These are phyloP conservation scores for Brachyistius frenatus DNA, from an alignment of 2,113 vertebrate species.

Conservation along the genomic window DNA sequence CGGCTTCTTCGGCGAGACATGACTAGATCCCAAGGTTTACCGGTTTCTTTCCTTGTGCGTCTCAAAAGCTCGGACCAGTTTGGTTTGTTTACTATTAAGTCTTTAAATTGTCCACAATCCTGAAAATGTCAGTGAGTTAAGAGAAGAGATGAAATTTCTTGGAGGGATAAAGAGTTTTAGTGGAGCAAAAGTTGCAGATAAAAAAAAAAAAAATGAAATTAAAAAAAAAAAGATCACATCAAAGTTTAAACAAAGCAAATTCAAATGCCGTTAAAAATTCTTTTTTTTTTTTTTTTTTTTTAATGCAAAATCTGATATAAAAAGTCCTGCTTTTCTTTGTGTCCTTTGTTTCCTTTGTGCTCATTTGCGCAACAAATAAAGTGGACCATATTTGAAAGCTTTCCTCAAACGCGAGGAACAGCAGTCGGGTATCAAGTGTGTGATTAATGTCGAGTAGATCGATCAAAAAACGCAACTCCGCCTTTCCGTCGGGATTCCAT, in stretches of 20 bases:
- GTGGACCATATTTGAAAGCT: too few species aligned
- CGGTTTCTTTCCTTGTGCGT: slow-evolving; percentile 60
- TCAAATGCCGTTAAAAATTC: slow-evolving; percentile 19
- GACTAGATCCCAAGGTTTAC: slow-evolving; percentile 68
- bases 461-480: too few species aligned
- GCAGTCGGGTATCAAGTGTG: too few species aligned
- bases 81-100: slow-evolving; percentile 48
- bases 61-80: slow-evolving; percentile 69
- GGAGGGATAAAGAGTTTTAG: slow-evolving; percentile 52
- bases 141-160: slow-evolving; percentile 78
- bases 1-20: slow-evolving; percentile 90
- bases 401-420: too few species aligned
- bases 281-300: neutral
- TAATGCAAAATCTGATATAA: slow-evolving; percentile 3
- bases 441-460: too few species aligned
- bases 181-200: slow-evolving; percentile 36
- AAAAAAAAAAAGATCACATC: slow-evolving; percentile 8
- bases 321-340: neutral
- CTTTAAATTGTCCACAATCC: slow-evolving; percentile 78
- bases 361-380: neutral
- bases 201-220: slow-evolving; percentile 25
- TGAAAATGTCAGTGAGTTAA: slow-evolving; percentile 82
- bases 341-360: neutral
- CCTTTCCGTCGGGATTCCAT: too few species aligned
- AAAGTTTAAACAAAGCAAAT: slow-evolving; percentile 40